Base-by-base conservation (phyloP, 1,140 invertebrate genomes). In the Rhyzopertha dominica region DNA sequence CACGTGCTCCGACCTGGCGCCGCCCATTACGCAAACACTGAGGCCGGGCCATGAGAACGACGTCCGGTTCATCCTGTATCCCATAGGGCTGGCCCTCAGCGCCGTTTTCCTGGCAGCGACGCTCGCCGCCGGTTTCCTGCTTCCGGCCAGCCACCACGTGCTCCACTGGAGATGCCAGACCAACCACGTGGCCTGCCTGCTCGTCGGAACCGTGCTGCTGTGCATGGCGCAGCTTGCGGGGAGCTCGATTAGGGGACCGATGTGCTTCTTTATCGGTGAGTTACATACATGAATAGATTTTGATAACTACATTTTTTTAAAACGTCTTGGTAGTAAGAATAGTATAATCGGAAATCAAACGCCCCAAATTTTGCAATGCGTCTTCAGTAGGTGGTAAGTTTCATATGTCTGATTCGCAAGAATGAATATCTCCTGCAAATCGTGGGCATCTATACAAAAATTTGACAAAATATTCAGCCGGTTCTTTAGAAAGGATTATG, bases 131-230 rank as follows among this genome's bases (percentile, higher is more conserved):
- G 81, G 84, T 5, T 85, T 80, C 58, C 72, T 87, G 49, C 67
- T 89, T 57, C 85, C 85, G 18, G 79, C 82, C 12, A 82, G 81
- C 42, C 85, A 89, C 70, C 85, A 88, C 73, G 83, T 85, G 31
- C 71, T 89, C 44, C 86, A 89, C 66, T 88, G 85, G 85, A 75
- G 84, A 44, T 88, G 85, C 61, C 86, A 89, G 72, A 87, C 84
- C 37, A 80, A 85, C 69, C 84, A 89, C 65, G 83, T 90, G 47
- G 79, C 79, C 32, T 86, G 85, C 61, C 74, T 90, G 40, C 76
- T 89, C 64, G 67, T 87, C 45, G 85, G 84, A 29, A 81, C 87
- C 65, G 72, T 87, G 26, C 71, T 86, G 57, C 76, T 89, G 63
- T 85, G 83, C 44, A 75, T 80, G 59, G 81, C 80, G 54, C 85